A percentile compares a stretch with the other conserved stretches of the same genome.
These are phyloP conservation scores for Holotrichia oblita DNA, from an alignment of 1,140 invertebrate species.

Conservation along the genomic window DNA sequence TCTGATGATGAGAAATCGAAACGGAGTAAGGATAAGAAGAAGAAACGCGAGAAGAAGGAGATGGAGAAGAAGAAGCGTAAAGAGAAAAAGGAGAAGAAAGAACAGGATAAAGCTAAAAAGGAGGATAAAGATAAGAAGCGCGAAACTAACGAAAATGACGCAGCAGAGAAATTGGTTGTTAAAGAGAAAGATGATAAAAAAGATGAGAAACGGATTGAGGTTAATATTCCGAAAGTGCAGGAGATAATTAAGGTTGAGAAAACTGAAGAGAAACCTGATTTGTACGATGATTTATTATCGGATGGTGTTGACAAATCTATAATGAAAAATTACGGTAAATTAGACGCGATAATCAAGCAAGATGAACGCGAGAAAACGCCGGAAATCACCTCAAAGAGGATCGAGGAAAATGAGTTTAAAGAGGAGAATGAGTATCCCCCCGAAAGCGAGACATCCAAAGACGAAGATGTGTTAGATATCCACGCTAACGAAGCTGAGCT, in stretches of 20 bases:
- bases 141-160: slow-evolving; percentile 60
- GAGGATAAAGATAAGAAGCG: slow-evolving; percentile 65
- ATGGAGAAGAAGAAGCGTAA: slow-evolving; percentile 66
- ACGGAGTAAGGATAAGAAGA: slow-evolving; percentile 38
- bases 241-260: slow-evolving; percentile 47
- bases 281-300: slow-evolving; percentile 59
- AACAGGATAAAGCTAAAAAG: slow-evolving; percentile 62
- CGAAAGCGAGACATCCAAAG: slow-evolving; percentile 48
- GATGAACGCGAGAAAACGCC: slow-evolving; percentile 4
- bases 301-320: slow-evolving; percentile 56
- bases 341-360: slow-evolving; percentile 43
- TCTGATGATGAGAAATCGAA: slow-evolving; percentile 38
- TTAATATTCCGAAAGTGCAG: slow-evolving; percentile 54
- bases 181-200: slow-evolving; percentile 61
- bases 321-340: slow-evolving; percentile 56
- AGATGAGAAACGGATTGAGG: slow-evolving; percentile 39
- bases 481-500: slow-evolving; percentile 59
- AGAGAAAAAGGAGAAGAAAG: slow-evolving; percentile 63
- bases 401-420: slow-evolving; percentile 40
- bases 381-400: not conserved
- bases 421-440: slow-evolving; percentile 45
- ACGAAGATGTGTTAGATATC: slow-evolving; percentile 59
- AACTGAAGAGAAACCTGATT: slow-evolving; percentile 48
- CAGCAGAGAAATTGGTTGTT: slow-evolving; percentile 62
- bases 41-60: slow-evolving; percentile 56